These are phyloP conservation scores for Florisuga fusca DNA, from an alignment of 2,797 vertebrate species.

Conservation along the genomic window DNA sequence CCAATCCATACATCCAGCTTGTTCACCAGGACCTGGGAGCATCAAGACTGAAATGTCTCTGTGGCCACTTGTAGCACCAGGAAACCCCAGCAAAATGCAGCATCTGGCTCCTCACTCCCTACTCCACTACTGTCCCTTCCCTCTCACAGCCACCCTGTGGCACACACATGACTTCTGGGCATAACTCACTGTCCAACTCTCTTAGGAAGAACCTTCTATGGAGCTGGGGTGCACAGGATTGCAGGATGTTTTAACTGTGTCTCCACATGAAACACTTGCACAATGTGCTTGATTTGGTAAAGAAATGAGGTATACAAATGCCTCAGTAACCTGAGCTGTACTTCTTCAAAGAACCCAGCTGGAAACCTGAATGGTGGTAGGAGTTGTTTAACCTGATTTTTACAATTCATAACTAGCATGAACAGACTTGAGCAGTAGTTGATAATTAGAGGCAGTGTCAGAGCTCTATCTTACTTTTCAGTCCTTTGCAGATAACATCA, in stretches of 20 bases:
- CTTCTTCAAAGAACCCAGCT: neutral
- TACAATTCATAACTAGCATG: neutral
- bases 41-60: neutral
- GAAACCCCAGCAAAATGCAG: fast-evolving
- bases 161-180: neutral
- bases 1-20: neutral
- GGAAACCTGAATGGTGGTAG: neutral
- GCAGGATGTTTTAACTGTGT: neutral
- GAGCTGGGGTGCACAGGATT: neutral
- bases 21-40: neutral
- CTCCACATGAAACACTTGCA: neutral
- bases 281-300: neutral
- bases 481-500: neutral
- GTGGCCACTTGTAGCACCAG: neutral
- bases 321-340: neutral
- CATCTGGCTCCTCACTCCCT: neutral
- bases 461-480: neutral
- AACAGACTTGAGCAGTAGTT: neutral
- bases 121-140: neutral
- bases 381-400: neutral
- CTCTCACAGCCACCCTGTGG: neutral
- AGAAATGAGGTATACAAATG: neutral
- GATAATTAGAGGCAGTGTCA: neutral
- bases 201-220: neutral
- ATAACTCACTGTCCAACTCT: neutral